A percentile compares a stretch with the other conserved stretches of the same genome.
These are phyloP conservation scores for Peromyscus polionotus DNA, from an alignment of 2,113 vertebrate species.

Conservation along the genomic window DNA sequence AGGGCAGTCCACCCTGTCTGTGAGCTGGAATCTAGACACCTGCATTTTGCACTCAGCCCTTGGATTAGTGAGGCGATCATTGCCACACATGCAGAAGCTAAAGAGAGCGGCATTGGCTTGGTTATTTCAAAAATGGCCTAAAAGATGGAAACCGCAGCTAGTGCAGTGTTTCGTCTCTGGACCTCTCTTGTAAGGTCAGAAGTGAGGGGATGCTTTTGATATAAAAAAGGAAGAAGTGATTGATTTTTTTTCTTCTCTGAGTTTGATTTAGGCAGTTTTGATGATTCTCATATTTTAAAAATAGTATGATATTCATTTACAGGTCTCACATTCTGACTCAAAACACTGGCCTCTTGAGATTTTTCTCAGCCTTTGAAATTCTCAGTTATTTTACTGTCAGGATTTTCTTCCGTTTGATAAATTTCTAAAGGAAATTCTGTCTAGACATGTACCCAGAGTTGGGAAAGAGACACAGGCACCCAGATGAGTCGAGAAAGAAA, in stretches of 20 bases:
- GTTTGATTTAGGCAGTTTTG: slow-evolving; percentile 26
- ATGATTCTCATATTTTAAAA: slow-evolving; percentile 64
- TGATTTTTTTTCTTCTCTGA: not conserved
- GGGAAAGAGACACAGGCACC: slow-evolving; percentile 30
- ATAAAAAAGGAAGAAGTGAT: not conserved
- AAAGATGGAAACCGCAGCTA: not conserved
- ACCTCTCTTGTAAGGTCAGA: not conserved
- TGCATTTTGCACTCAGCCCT: not conserved
- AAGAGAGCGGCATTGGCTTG: not conserved
- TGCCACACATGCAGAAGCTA: not conserved
- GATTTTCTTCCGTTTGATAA: slow-evolving; percentile 65
- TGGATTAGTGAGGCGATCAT: not conserved
- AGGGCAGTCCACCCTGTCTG: not conserved
- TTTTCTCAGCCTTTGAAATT: slow-evolving; percentile 70
- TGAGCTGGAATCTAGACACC: not conserved
- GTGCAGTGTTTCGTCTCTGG: not conserved
- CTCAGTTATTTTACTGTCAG: slow-evolving; percentile 64
- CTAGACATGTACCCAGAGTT: slow-evolving; percentile 62
- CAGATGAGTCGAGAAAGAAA: slow-evolving; percentile 7
- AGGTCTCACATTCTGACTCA: slow-evolving; percentile 66
- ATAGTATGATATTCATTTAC: slow-evolving; percentile 74
- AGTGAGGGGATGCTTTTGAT: not conserved
- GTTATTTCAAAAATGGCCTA: not conserved
- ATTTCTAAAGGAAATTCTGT: slow-evolving; percentile 63
- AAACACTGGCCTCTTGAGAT: slow-evolving; percentile 3